Evolutionary conservation across 2,113 vertebrate genomes (phyloP).

Genomic region (Corythaeola cristata): DNA sequence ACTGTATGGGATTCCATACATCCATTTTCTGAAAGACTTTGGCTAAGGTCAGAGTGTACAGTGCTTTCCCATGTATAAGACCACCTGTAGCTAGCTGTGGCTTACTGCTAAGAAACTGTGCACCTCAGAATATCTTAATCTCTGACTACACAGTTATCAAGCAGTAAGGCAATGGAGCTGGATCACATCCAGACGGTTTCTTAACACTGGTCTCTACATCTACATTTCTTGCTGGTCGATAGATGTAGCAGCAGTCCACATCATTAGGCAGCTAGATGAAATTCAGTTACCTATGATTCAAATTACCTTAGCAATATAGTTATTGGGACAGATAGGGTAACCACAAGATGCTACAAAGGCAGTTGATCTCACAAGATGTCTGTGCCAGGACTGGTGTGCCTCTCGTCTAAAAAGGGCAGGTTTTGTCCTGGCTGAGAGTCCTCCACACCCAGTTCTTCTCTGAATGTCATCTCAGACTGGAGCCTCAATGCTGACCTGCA

Average conservation of each 20-base stretch:
- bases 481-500: background rate
- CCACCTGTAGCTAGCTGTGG: background rate
- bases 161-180: background rate
- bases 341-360: accelerated
- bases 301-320: background rate
- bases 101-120: background rate
- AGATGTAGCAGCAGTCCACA: background rate
- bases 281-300: background rate
- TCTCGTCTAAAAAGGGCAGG: background rate
- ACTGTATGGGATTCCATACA: background rate
- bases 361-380: background rate
- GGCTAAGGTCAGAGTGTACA: background rate
- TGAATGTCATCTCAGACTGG: background rate
- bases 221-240: background rate
- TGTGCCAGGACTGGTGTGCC: background rate
- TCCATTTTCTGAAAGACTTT: background rate
- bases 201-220: background rate
- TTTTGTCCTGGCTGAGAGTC: background rate
- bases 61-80: background rate
- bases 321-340: background rate
- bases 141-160: background rate
- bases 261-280: background rate
- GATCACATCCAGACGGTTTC: background rate
- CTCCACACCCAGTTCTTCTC: background rate
- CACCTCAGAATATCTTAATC: background rate